Percentiles rank a stretch among this genome's conserved stretches.
phyloP scores from a whole-genome alignment of 1,140 invertebrate species.

The Heliothis subflexa region DNA sequence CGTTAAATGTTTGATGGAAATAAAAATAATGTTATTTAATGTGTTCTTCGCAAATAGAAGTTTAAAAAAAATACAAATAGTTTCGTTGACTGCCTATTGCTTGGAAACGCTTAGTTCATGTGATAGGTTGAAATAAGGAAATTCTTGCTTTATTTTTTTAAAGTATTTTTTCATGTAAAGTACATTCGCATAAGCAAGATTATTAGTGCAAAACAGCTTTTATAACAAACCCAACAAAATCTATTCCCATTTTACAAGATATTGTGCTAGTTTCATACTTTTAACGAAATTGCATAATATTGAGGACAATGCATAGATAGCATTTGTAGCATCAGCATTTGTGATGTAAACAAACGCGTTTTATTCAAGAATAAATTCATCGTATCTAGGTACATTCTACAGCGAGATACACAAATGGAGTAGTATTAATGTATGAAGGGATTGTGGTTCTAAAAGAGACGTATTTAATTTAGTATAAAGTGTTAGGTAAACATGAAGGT shows the following conservation, averaged over 20 bases:
- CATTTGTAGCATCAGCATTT: neutral
- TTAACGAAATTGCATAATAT: conserved; percentile 1
- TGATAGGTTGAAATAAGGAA: no score
- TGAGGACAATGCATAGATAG: neutral
- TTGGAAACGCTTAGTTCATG: no score
- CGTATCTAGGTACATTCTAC: neutral
- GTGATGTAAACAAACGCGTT: conserved; percentile 27
- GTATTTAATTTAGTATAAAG: no score
- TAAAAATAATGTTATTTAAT: conserved; percentile 54
- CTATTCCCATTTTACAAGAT: neutral
- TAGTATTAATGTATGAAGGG: neutral
- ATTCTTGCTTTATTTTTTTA: no score
- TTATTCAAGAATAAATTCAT: neutral
- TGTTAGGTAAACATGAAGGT: neutral
- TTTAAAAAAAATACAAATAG: neutral
- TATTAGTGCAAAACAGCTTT: neutral
- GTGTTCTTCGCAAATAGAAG: neutral
- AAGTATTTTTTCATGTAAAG: neutral
- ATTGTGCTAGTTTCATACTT: neutral
- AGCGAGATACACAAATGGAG: neutral
- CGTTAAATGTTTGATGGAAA: conserved; percentile 59
- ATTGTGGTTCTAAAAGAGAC: neutral
- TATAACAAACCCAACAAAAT: neutral
- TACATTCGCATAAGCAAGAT: neutral
- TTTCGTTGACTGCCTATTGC: no score